Evolutionary conservation across 2,888 invertebrate species (phyloP).

Genomic region (Nezara viridula): DNA sequence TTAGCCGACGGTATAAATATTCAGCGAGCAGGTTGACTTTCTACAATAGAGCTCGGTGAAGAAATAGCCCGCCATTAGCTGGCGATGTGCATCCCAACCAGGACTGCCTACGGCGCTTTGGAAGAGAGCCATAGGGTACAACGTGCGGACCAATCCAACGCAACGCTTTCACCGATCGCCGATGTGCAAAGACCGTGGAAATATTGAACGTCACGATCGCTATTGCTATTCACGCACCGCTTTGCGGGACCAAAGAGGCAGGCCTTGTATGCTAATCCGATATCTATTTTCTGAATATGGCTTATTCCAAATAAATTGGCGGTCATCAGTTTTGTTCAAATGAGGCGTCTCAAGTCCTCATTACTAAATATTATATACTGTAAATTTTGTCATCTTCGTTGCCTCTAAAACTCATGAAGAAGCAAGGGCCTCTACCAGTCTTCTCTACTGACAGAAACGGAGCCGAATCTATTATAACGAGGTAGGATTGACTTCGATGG

Average conservation of each 20-base stretch:
- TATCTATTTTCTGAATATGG: neutral
- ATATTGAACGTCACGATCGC: slow-evolving; percentile 14
- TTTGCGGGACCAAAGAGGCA: neutral
- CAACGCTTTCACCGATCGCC: neutral
- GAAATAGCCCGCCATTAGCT: neutral
- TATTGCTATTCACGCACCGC: neutral
- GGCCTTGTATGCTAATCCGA: neutral
- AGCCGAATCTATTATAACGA: too few relatives aligned
- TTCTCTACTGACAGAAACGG: too few relatives aligned
- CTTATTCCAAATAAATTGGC: neutral
- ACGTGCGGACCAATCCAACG: neutral
- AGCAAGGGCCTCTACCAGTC: too few relatives aligned
- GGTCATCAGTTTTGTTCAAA: neutral
- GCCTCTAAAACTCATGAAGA: too few relatives aligned
- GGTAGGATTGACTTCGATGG: too few relatives aligned
- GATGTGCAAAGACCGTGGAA: slow-evolving; percentile 3
- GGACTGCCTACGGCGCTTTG: neutral
- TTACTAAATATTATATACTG: too few relatives aligned
- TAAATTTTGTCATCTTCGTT: too few relatives aligned
- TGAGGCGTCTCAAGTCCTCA: neutral
- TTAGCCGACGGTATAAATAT: neutral
- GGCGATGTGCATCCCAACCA: neutral
- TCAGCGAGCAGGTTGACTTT: neutral
- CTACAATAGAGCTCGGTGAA: neutral
- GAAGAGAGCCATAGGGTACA: neutral